phyloP scores from a whole-genome alignment of 2,888 invertebrate genomes.

The Germaria angustata region DNA sequence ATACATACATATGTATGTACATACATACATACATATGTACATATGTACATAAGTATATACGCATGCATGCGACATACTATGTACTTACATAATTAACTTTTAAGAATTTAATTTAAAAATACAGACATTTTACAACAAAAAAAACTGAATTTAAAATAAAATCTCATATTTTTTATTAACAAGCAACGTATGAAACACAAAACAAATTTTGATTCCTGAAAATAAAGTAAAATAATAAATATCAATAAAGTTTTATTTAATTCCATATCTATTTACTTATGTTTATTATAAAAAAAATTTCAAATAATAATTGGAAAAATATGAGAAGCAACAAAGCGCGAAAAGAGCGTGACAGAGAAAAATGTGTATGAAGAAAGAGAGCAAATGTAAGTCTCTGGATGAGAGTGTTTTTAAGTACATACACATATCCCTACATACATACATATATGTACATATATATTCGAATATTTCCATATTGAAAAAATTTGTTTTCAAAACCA shows the following conservation, averaged over 20 bases:
- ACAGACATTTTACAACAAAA: too few species aligned
- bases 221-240: too few species aligned
- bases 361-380: neutral
- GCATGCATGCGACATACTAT: too few species aligned
- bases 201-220: neutral
- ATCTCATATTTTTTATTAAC: neutral
- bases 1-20: too few species aligned
- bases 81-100: too few species aligned
- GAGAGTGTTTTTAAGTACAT: too few species aligned
- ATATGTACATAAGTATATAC: too few species aligned
- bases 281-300: conserved; percentile 27
- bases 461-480: conserved; percentile 64
- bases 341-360: neutral
- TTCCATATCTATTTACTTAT: conserved; percentile 15
- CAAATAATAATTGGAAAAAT: conserved; percentile 46
- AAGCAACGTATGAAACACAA: neutral
- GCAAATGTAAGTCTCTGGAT: neutral
- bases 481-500: conserved; percentile 59
- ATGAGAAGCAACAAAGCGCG: neutral
- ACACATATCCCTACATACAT: neutral
- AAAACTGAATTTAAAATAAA: neutral
- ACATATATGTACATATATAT: conserved; percentile 14
- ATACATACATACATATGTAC: too few species aligned
- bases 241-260: conserved; percentile 12
- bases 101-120: too few species aligned